Conservation (phyloP, 2,888 invertebrate genomes). For the Athetis lepigone region DNA sequence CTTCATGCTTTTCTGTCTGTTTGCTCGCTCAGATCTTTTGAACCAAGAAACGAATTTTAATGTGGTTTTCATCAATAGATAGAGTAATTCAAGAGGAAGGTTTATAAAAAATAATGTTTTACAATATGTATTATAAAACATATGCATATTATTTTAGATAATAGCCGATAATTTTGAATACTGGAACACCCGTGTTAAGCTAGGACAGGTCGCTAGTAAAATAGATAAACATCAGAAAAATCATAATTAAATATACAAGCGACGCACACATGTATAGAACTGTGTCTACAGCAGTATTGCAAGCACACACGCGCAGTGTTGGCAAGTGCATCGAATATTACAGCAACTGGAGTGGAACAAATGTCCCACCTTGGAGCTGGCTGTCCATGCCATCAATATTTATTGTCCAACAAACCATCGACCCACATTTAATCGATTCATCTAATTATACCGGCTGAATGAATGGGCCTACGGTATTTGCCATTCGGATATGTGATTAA, state of each 20-base stretch:
- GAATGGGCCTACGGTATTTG: constrained; percentile 54
- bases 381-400: constrained; percentile 67
- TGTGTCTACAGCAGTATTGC: constrained; percentile 13
- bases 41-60: too few relatives aligned
- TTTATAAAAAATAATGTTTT: too few relatives aligned
- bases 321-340: constrained; percentile 71
- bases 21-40: too few relatives aligned
- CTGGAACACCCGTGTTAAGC: too few relatives aligned
- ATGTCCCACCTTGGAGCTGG: constrained; percentile 64
- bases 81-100: too few relatives aligned
- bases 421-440: constrained; percentile 51
- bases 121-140: too few relatives aligned
- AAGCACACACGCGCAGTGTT: constrained; percentile 54
- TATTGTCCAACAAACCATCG: constrained; percentile 62
- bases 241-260: background rate
- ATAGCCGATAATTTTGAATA: too few relatives aligned
- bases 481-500: constrained; percentile 51
- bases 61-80: too few relatives aligned
- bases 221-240: too few relatives aligned
- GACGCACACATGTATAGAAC: background rate
- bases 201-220: too few relatives aligned
- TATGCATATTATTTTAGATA: too few relatives aligned
- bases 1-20: too few relatives aligned
- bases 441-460: constrained; percentile 55
- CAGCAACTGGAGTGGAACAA: constrained; percentile 75